phyloP scores from a whole-genome alignment of 2,113 vertebrate genomes.

The Geococcyx californianus region DNA sequence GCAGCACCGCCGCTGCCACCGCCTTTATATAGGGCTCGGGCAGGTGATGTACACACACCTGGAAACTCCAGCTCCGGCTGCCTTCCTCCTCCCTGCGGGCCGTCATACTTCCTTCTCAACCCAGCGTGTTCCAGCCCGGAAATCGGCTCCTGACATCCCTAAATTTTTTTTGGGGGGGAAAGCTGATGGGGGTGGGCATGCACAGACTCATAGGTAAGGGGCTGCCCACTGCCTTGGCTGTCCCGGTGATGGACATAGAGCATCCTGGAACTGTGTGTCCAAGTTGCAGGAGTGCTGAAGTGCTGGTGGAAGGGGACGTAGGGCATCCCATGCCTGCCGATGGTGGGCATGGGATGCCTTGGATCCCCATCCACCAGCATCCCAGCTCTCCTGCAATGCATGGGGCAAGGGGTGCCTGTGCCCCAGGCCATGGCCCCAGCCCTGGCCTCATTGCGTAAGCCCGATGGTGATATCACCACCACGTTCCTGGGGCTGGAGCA shows the following conservation, averaged over 20 bases:
- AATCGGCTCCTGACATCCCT: too few relatives aligned
- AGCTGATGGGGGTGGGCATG: not conserved
- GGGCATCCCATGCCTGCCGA: not conserved
- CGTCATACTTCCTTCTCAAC: constrained; percentile 7
- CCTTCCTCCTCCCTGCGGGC: constrained; percentile 37
- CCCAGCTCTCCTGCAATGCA: accelerated
- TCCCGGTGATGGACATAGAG: not conserved
- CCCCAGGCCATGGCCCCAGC: not conserved
- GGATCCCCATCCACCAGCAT: not conserved
- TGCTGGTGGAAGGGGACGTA: not conserved
- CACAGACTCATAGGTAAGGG: not conserved
- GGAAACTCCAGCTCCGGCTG: constrained; percentile 54
- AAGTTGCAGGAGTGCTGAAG: accelerated
- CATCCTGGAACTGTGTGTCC: accelerated
- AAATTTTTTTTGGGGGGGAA: too few relatives aligned
- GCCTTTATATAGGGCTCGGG: constrained; percentile 41
- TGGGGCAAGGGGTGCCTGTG: not conserved
- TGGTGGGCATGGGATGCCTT: too few relatives aligned
- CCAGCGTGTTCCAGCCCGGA: not conserved
- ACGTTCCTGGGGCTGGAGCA: not conserved
- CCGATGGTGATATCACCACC: not conserved
- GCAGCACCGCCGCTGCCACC: not conserved
- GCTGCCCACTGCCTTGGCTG: not conserved
- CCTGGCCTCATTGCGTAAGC: not conserved
- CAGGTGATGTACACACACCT: constrained; percentile 64